Evolutionary conservation across 2,888 invertebrate genomes (phyloP), one percentile per base, ranked within the genome.

Genomic region (Patella caerulea): DNA sequence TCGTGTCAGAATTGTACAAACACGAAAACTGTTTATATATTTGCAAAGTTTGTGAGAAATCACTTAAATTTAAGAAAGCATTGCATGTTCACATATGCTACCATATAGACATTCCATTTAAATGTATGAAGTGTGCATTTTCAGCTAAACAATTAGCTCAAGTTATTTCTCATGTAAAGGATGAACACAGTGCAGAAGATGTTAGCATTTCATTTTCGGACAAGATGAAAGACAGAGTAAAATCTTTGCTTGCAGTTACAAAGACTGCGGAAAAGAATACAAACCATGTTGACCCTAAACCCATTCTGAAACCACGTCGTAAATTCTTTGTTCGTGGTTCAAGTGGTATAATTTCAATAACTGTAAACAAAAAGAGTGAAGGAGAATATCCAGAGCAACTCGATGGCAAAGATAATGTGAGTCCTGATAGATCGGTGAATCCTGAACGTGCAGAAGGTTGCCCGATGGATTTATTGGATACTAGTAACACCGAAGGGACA

Each of bases 291-390:
- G 11, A 19, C 11, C 19, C 19, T 24, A 45, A 45, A 45, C 45
- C 45, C 9, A 4, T 9, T 7, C 45, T 45, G 9, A 45, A 45
- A 45, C 45, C 45, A 9, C 45, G 45, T 45, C 45, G 65, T 24
- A 65, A 24, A 65, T 65, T 65, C 65, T 65, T 65, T 65, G 65
- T 65, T 12, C 19, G 24, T 19, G 65, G 65, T 24, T 65, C 65
- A 5, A 65, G 24, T 24, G 65, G 65, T 24, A 65, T 65, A 24
- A 19, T 12, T 11, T 24, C 65, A 11, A 24, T 19, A 24, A 65
- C 65, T 12, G 65, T 65, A 45, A 45, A 45, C 45, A 45, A 45
- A 9, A 45, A 9, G 45, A 45, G 9, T 9, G 45, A 45, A 45
- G 9, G 4, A 9, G 45, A 45, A 45, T 45, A 45, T 45, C 9